These are phyloP conservation scores for Luehdorfia chinensis DNA, from an alignment of 1,140 invertebrate genomes.

Conservation along the genomic window DNA sequence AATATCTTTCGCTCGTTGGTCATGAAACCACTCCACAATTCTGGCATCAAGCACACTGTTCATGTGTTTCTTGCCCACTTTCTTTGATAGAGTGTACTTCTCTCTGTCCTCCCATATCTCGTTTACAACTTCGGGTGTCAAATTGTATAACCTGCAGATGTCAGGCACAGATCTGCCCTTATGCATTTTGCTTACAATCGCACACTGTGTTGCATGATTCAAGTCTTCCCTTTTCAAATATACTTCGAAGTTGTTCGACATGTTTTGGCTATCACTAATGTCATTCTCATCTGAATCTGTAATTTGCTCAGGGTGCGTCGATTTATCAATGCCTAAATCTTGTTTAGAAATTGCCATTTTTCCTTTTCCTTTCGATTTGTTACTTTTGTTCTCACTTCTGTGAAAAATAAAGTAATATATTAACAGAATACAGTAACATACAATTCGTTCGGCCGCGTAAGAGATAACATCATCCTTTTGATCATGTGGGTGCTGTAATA, in stretches of 20 bases:
- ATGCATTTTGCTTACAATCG: slow-evolving; percentile 32
- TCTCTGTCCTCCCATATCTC: slow-evolving; percentile 34
- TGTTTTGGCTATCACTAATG: slow-evolving; percentile 1
- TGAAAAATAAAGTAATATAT: neutral
- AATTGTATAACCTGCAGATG: slow-evolving; percentile 26
- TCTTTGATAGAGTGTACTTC: slow-evolving; percentile 28
- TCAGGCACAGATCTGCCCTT: slow-evolving; percentile 27
- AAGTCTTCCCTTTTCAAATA: slow-evolving; percentile 24
- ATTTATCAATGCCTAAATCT: too few species aligned
- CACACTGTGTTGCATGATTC: slow-evolving; percentile 23
- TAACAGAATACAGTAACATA: too few species aligned
- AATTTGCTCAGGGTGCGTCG: neutral
- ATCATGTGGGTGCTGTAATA: too few species aligned
- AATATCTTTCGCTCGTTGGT: slow-evolving; percentile 22
- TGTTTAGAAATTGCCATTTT: too few species aligned
- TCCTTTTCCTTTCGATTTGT: too few species aligned
- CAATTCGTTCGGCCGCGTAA: too few species aligned
- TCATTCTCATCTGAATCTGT: slow-evolving; percentile 17
- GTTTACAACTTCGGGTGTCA: slow-evolving; percentile 28
- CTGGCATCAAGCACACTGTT: slow-evolving; percentile 27
- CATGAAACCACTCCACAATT: slow-evolving; percentile 29
- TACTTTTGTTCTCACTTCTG: too few species aligned
- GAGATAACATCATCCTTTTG: too few species aligned
- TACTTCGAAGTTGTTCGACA: neutral
- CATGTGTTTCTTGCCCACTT: slow-evolving; percentile 25